Evolutionary conservation across 2,888 invertebrate genomes (phyloP), one percentile per base, ranked within the genome.

Genomic region (Oscheius sp.): DNA sequence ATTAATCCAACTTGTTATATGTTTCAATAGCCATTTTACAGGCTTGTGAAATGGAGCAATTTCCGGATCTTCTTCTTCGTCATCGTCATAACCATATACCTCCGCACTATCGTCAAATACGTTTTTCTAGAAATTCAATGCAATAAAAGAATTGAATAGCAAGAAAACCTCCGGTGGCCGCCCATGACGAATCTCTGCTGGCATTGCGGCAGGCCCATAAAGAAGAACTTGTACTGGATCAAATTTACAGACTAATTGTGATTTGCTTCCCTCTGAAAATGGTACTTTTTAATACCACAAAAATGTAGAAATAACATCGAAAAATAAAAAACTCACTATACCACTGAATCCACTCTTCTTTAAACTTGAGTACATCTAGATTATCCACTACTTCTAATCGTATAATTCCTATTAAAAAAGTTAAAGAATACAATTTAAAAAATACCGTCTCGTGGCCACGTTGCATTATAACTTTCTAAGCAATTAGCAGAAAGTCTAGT

Each of bases 401-500:
- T 21, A 99, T 91, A 81, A 99, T 95, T 3, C 98, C 98, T 79
- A 72, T 9, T 76, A 73, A 61, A 18, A 21, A 3, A 27, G 29
- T 46, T 59, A 41, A 25, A 25, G n/a, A 35, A 53, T n/a, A 59
- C n/a, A 46, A 66, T 3, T 35, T 52, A 45, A 25, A 9, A 1
- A 45, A 0, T 12, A 72, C 76, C 79, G 68, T 80, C 72, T 25
- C 43, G 41, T 0, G 75, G 70, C 76, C 75, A 76, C 9, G 74
- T 74, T 1, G 70, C 58, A 27, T 76, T 56, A 58, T 88, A 73
- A 86, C 87, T 93, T 88, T 94, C 93, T 84, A 99, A 91, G 89
- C 99, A 99, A 84, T 95, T 95, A 70, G 95, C 94, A 7, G 97
- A 96, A 76, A 94, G 93, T 87, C 94, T 92, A 58, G 95, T 94